These are phyloP conservation scores for Athetis lepigone DNA, from an alignment of 2,888 invertebrate species.

Conservation along the genomic window DNA sequence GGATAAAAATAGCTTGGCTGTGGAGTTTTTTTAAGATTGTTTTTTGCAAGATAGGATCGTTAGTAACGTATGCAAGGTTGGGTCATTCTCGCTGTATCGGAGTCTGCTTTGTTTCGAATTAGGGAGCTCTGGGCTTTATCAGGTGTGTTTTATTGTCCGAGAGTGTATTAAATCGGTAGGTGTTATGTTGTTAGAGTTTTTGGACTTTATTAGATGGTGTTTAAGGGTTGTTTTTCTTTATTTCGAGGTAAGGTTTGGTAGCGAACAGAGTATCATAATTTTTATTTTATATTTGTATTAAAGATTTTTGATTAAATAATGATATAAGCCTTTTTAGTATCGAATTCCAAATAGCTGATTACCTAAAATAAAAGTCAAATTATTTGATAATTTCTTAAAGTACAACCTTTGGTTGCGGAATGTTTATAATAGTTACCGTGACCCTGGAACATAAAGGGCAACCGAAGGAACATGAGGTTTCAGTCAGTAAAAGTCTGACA, in stretches of 20 bases:
- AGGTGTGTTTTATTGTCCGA: constrained; percentile 35
- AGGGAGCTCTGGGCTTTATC: constrained; percentile 49
- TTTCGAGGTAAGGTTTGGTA: not conserved
- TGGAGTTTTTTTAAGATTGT: constrained; percentile 34
- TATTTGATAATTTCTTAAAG: too few relatives aligned
- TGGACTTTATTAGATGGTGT: not conserved
- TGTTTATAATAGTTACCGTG: too few relatives aligned
- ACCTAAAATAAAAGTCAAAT: too few relatives aligned
- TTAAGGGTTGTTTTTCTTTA: not conserved
- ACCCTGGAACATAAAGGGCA: too few relatives aligned
- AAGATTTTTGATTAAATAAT: too few relatives aligned
- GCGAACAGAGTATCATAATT: too few relatives aligned
- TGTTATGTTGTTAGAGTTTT: not conserved
- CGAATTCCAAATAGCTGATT: too few relatives aligned
- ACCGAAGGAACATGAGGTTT: too few relatives aligned
- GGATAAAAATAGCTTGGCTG: constrained; percentile 46
- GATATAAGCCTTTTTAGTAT: too few relatives aligned
- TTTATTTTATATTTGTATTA: too few relatives aligned
- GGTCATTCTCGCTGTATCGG: constrained; percentile 60
- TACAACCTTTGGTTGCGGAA: too few relatives aligned
- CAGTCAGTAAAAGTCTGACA: too few relatives aligned
- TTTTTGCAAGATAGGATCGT: constrained; percentile 56
- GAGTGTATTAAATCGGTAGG: constrained; percentile 6
- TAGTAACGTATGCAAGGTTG: constrained; percentile 64
- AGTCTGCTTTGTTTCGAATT: constrained; percentile 63